These are phyloP conservation scores for Nebria salina DNA, from an alignment of 2,888 invertebrate genomes.

Conservation along the genomic window DNA sequence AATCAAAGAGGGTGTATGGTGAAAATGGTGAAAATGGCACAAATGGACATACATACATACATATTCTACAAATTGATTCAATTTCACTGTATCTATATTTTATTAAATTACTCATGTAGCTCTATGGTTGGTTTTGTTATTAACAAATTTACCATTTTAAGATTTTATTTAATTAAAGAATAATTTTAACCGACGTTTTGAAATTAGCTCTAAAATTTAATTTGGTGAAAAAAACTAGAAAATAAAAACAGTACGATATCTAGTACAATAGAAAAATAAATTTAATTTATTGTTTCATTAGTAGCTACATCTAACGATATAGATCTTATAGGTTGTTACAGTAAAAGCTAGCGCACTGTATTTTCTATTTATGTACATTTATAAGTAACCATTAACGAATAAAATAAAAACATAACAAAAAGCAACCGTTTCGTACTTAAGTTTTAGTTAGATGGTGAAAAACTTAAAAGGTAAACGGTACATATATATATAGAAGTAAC, in stretches of 20 bases:
- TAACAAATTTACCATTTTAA: too few species aligned
- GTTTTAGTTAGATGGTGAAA: background rate
- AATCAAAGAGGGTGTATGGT: background rate
- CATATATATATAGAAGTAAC: background rate
- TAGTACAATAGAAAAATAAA: background rate
- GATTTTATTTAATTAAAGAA: too few species aligned
- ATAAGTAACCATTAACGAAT: background rate
- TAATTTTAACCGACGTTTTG: too few species aligned
- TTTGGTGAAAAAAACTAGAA: too few species aligned
- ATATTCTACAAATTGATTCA: background rate
- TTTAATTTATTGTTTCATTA: background rate
- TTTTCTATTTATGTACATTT: background rate
- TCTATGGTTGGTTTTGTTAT: too few species aligned
- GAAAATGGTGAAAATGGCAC: background rate
- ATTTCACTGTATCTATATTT: background rate
- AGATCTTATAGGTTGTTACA: background rate
- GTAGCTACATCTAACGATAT: background rate
- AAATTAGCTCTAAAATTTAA: too few species aligned
- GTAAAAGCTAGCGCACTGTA: background rate
- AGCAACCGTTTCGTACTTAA: background rate
- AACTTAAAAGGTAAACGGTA: background rate
- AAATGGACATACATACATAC: background rate
- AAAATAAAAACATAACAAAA: background rate
- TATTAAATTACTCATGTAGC: background rate
- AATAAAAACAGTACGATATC: background rate